A percentile compares a stretch with the other conserved stretches of the same genome.
These are phyloP conservation scores for Ornithorhynchus anatinus DNA, from an alignment of 2,113 vertebrate genomes.

Conservation along the genomic window DNA sequence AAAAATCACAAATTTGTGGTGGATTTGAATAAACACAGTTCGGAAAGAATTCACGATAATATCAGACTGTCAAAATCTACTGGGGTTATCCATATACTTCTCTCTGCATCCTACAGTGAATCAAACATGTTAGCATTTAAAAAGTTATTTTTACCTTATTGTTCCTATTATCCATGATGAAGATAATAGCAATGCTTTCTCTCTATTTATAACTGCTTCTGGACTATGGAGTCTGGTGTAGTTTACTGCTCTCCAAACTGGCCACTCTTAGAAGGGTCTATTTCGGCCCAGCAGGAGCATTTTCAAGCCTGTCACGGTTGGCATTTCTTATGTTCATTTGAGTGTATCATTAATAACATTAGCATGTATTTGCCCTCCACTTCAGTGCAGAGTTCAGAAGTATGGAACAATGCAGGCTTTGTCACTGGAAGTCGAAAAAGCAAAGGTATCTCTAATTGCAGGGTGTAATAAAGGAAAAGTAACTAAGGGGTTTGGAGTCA, in stretches of 20 bases:
- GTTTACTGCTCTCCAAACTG: not conserved
- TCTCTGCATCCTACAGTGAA: not conserved
- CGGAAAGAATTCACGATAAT: not conserved
- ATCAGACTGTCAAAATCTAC: constrained; percentile 8
- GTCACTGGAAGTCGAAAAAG: not conserved
- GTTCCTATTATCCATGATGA: not conserved
- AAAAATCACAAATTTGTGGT: not conserved
- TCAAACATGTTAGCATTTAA: not conserved
- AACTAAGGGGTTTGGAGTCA: not conserved
- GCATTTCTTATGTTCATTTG: not conserved
- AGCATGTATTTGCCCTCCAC: not conserved
- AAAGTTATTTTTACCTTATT: not conserved
- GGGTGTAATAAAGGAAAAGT: not conserved
- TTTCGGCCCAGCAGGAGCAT: not conserved
- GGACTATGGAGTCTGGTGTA: not conserved
- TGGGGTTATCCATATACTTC: not conserved
- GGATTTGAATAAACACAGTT: constrained; percentile 2
- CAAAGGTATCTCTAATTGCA: not conserved
- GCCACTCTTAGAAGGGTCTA: not conserved
- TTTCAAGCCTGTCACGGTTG: not conserved
- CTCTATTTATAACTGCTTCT: too few species aligned
- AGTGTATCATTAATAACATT: accelerated
- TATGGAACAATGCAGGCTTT: not conserved
- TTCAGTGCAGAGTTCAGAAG: not conserved
- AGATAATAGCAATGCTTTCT: not conserved